These are phyloP conservation scores for Albula glossodonta DNA, from an alignment of 2,113 vertebrate genomes.

Conservation along the genomic window DNA sequence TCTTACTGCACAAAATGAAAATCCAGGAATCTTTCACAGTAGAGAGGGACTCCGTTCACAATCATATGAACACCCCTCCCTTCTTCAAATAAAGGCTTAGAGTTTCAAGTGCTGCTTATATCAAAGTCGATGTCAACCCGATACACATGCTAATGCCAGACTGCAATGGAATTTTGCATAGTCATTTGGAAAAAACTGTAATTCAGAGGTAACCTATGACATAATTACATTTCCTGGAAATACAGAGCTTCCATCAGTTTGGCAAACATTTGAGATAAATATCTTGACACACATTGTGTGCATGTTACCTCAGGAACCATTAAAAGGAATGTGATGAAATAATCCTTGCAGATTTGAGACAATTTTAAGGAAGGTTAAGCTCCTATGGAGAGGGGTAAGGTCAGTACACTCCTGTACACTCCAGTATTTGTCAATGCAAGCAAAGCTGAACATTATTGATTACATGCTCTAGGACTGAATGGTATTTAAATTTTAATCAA, in stretches of 20 bases:
- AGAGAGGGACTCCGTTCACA: not conserved
- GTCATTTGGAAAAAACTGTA: too few species aligned
- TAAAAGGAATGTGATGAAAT: constrained; percentile 10
- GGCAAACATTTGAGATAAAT: not conserved
- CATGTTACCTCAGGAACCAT: not conserved
- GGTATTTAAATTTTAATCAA: constrained; percentile 14
- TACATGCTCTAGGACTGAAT: not conserved
- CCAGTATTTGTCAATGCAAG: not conserved
- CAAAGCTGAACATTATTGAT: constrained; percentile 1
- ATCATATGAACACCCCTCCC: not conserved
- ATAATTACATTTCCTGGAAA: too few species aligned
- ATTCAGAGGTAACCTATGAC: too few species aligned
- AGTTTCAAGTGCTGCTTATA: not conserved
- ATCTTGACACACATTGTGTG: not conserved
- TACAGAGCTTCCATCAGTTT: not conserved
- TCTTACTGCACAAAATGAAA: not conserved
- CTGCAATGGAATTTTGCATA: too few species aligned
- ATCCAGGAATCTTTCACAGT: not conserved
- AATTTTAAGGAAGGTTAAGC: not conserved
- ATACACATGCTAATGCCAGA: not conserved
- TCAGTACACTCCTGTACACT: not conserved
- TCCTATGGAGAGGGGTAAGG: not conserved
- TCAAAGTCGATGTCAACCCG: not conserved
- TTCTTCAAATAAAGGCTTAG: not conserved
- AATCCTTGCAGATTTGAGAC: not conserved